These are phyloP conservation scores for Hymenochirus boettgeri DNA, from an alignment of 2,113 vertebrate genomes.

Conservation along the genomic window DNA sequence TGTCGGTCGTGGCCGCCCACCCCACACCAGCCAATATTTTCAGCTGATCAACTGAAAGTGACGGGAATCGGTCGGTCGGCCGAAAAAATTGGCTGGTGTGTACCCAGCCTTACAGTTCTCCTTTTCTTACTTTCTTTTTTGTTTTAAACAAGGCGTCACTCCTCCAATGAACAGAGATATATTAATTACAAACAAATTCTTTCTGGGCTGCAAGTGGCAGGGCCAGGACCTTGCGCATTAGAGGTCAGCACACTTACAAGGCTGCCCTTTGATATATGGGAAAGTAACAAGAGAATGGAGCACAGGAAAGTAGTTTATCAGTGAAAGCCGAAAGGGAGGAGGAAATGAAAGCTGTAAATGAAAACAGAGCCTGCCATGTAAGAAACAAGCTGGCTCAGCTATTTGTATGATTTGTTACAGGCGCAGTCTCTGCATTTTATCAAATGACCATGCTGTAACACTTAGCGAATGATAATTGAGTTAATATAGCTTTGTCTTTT, in stretches of 20 bases:
- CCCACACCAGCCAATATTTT: too few relatives aligned
- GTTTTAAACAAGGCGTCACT: slow-evolving; percentile 39
- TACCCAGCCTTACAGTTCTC: too few relatives aligned
- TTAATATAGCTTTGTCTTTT: not conserved
- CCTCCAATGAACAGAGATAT: not conserved
- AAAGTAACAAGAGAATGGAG: slow-evolving; percentile 18
- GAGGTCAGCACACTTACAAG: slow-evolving; percentile 37
- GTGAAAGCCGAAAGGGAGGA: slow-evolving; percentile 20
- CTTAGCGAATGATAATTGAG: slow-evolving; percentile 1
- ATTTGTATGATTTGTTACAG: slow-evolving; percentile 30
- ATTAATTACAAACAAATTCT: slow-evolving; percentile 46
- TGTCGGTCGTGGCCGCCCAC: too few relatives aligned
- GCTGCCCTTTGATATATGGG: slow-evolving; percentile 28
- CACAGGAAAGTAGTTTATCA: slow-evolving; percentile 17
- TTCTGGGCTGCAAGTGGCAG: slow-evolving; percentile 41
- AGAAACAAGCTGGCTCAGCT: not conserved
- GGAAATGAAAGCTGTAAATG: slow-evolving; percentile 27
- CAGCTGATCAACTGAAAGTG: too few relatives aligned
- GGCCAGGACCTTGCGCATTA: slow-evolving; percentile 21
- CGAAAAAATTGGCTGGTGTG: too few relatives aligned
- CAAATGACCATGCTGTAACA: not conserved
- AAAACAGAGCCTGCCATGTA: not conserved
- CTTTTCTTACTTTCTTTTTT: too few relatives aligned
- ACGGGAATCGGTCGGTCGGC: too few relatives aligned
- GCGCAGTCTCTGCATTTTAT: slow-evolving; percentile 6